phyloP scores from a whole-genome alignment of 2,797 vertebrate species.

The Chelon auratus region DNA sequence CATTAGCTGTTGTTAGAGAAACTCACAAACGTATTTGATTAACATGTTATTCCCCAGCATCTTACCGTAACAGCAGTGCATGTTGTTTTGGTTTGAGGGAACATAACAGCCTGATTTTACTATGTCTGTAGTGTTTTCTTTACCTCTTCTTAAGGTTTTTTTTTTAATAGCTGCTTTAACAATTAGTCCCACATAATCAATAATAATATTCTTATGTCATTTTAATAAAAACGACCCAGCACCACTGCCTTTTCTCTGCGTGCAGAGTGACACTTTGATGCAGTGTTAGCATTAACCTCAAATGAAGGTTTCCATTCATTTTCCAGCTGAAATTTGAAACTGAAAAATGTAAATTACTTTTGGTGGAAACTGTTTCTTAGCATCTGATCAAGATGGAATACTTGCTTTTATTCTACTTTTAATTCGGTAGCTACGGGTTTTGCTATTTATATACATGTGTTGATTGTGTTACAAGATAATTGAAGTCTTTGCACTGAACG shows the following conservation, averaged over 20 bases:
- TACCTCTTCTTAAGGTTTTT: too few species aligned
- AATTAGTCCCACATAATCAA: background rate
- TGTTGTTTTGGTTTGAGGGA: background rate
- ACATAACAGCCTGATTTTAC: background rate
- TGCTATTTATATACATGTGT: background rate
- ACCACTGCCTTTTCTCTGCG: background rate
- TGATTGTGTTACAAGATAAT: slow-evolving; percentile 5
- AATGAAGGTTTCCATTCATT: slow-evolving; percentile 45
- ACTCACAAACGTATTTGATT: slow-evolving; percentile 17
- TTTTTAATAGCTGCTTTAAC: background rate
- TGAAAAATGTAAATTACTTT: slow-evolving; percentile 61
- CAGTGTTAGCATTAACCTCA: background rate
- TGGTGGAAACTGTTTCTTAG: slow-evolving; percentile 15
- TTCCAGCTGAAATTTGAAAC: slow-evolving; percentile 47
- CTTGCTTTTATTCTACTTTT: background rate
- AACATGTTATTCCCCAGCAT: slow-evolving; percentile 15
- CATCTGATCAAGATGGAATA: background rate
- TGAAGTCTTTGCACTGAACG: slow-evolving; percentile 7
- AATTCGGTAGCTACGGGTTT: background rate
- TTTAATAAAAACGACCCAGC: background rate
- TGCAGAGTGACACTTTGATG: too few species aligned
- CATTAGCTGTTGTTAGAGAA: slow-evolving; percentile 15
- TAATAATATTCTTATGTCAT: background rate
- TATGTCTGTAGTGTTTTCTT: background rate
- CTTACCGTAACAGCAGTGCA: background rate